phyloP scores from a whole-genome alignment of 1,140 invertebrate species.

The Drosophila subpulchrella region DNA sequence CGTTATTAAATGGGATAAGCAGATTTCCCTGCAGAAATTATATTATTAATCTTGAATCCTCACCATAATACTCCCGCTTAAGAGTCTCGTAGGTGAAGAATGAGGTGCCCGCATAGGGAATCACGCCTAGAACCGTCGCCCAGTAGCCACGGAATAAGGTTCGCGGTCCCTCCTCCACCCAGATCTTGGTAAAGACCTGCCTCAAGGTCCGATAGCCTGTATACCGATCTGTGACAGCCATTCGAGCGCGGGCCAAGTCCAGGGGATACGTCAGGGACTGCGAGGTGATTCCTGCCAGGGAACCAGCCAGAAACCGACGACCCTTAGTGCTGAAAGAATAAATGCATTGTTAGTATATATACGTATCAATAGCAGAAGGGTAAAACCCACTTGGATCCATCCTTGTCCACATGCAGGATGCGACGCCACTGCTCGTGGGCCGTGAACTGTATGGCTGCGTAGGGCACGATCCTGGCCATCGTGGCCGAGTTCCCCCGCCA shows the following conservation, averaged over 20 bases:
- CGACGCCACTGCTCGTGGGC: slow-evolving; percentile 98
- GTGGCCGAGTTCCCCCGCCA: slow-evolving; percentile 99
- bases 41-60: not conserved
- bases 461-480: slow-evolving; percentile 98
- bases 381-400: slow-evolving; percentile 86
- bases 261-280: slow-evolving; percentile 97
- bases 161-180: slow-evolving; percentile 90
- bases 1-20: too few species aligned
- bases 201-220: slow-evolving; percentile 85
- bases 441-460: slow-evolving; percentile 98
- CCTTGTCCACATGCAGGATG: slow-evolving; percentile 89
- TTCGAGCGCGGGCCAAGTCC: slow-evolving; percentile 97
- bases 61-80: slow-evolving; percentile 93
- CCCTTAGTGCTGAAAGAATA: slow-evolving; percentile 80
- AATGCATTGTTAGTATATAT: too few species aligned
- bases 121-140: slow-evolving; percentile 96
- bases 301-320: slow-evolving; percentile 93
- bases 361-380: too few species aligned
- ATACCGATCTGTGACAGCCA: slow-evolving; percentile 96
- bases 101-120: slow-evolving; percentile 98
- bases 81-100: slow-evolving; percentile 99
- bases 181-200: slow-evolving; percentile 94
- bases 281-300: slow-evolving; percentile 96
- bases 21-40: not conserved
- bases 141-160: slow-evolving; percentile 95